Evolutionary conservation across 1,140 invertebrate species (phyloP).

Genomic region (Andrena cerasifolii): DNA sequence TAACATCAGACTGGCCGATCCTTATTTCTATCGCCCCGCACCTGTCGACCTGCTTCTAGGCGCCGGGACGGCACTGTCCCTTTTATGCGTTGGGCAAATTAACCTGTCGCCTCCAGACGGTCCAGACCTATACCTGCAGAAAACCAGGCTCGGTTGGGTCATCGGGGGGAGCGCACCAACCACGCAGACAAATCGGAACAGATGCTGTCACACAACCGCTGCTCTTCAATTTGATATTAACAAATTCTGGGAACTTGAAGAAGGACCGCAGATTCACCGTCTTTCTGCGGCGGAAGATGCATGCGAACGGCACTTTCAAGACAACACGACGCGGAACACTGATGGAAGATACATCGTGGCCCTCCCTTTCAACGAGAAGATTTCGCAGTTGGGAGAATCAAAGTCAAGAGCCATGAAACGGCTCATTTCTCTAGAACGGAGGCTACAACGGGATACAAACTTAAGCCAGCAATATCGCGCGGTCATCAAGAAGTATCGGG

Average conservation of each 20-base stretch:
- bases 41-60: slow-evolving; percentile 7
- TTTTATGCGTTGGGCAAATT: slow-evolving; percentile 17
- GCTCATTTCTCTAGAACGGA: not conserved
- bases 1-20: slow-evolving; percentile 17
- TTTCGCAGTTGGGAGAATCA: not conserved
- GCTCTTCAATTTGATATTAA: not conserved
- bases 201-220: not conserved
- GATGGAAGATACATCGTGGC: too few species aligned
- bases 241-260: not conserved
- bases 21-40: slow-evolving; percentile 3
- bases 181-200: too few species aligned
- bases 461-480: not conserved
- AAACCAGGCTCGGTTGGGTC: slow-evolving; percentile 14
- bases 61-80: slow-evolving; percentile 2
- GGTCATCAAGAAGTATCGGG: not conserved
- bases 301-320: not conserved
- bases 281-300: not conserved
- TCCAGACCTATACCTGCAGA: slow-evolving; percentile 17
- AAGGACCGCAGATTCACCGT: not conserved
- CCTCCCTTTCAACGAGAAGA: not conserved
- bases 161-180: slow-evolving; percentile 1
- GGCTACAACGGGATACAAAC: not conserved
- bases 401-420: not conserved
- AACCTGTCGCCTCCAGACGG: not conserved
- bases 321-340: not conserved